Conservation (phyloP, 2,888 invertebrate species). For the Urechis unicinctus region DNA sequence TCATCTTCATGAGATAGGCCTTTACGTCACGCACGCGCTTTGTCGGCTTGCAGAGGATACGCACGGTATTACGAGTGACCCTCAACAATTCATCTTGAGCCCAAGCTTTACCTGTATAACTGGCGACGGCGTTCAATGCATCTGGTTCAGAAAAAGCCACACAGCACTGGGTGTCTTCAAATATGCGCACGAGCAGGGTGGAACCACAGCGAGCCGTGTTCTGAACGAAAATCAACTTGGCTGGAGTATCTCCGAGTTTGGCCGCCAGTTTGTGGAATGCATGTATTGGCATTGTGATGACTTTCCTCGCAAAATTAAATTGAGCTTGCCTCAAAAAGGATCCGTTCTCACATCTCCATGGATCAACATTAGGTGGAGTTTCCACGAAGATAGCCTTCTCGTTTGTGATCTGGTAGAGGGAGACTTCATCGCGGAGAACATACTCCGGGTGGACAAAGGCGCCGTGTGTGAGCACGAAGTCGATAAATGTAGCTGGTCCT, state of each 20-base stretch:
- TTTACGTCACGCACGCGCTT: background rate
- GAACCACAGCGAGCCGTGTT: slow-evolving; percentile 1
- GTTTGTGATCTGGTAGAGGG: background rate
- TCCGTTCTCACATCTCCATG: background rate
- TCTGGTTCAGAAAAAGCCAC: background rate
- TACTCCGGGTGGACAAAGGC: background rate
- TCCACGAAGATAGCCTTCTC: background rate
- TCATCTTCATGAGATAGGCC: background rate
- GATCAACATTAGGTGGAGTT: background rate
- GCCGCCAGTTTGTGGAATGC: background rate
- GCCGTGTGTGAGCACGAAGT: background rate
- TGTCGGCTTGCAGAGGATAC: background rate
- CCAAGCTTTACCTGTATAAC: background rate
- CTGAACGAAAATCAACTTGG: background rate
- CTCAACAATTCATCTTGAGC: no score
- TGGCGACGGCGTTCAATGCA: background rate
- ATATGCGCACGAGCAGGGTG: background rate
- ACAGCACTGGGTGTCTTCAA: background rate
- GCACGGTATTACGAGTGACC: background rate
- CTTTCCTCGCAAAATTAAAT: background rate
- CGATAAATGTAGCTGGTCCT: background rate
- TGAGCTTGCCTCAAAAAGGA: background rate
- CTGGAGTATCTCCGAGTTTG: background rate
- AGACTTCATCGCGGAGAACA: background rate
- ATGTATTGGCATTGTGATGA: background rate